Evolutionary conservation across 2,797 vertebrate genomes (phyloP).

Genomic region (Pantherophis alleghaniensis): DNA sequence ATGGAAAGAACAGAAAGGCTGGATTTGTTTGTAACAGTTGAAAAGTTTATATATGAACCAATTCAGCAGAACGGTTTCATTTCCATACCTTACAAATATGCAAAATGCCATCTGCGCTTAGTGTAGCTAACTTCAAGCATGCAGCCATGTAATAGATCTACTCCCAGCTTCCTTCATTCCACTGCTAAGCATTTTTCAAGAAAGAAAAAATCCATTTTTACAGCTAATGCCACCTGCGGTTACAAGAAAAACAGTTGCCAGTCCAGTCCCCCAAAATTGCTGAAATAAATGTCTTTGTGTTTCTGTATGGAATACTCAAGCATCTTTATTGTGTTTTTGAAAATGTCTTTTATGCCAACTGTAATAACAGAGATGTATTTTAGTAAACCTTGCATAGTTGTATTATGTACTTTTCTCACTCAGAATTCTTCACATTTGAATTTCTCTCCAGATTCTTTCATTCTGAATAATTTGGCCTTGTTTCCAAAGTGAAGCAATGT

Average conservation of each 20-base stretch:
- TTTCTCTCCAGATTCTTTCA: neutral
- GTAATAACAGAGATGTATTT: neutral
- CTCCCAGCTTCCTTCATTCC: constrained; percentile 70
- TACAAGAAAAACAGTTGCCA: constrained; percentile 73
- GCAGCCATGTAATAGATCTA: constrained; percentile 70
- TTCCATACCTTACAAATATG: constrained; percentile 77
- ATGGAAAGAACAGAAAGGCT: neutral
- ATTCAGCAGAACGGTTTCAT: constrained; percentile 62
- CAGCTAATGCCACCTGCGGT: constrained; percentile 81
- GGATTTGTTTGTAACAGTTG: constrained; percentile 46
- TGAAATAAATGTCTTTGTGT: constrained; percentile 38
- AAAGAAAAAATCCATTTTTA: constrained; percentile 77
- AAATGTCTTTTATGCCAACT: neutral
- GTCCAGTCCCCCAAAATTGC: constrained; percentile 55
- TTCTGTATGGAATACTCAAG: constrained; percentile 32
- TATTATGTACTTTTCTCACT: neutral
- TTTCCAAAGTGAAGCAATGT: neutral
- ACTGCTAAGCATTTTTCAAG: constrained; percentile 70
- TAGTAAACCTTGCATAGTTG: neutral
- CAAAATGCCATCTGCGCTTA: constrained; percentile 79
- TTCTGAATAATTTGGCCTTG: neutral
- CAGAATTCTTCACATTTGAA: neutral
- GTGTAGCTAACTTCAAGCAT: constrained; percentile 74
- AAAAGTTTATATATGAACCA: constrained; percentile 55
- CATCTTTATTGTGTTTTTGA: neutral